Base-by-base conservation (phyloP, 1,140 invertebrate species). In the Doryteuthis pealeii region DNA sequence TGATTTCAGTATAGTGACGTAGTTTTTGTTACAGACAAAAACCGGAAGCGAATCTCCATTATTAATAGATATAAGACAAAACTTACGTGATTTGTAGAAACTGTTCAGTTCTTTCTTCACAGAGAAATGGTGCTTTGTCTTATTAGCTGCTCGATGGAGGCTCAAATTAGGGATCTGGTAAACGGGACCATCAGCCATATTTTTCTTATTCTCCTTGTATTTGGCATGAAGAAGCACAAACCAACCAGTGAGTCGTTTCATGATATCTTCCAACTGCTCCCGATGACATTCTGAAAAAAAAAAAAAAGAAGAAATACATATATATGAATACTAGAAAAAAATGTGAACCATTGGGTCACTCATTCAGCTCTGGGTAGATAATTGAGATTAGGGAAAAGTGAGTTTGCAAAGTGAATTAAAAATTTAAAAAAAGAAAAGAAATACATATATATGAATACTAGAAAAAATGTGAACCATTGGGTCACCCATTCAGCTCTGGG, bases 191-290 rank as follows among this genome's bases (percentile, higher is more conserved):
- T 68, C 10, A 22, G 26, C 54, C 26, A 28, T 62, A 6, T 62
- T 15, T 22, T 68, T 68, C n/a, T 71, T 62, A 32, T 68, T 69
- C 14, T 75, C 74, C 40, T 43, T 70, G 35, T 14, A 40, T 15
- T 74, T 71, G n/a, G 73, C 77, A 73, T 76, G 77, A 32, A 80
- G 69, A 49, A 80, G 70, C 12, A 71, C 75, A 67, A 78, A 78
- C 74, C 75, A 78, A 45, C 75, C 76, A 32, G 75, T 74, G 26
- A 78, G 15, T 8, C 73, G 65, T 30, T 66, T 71, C 43, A 71
- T 72, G 73, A 74, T 74, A 45, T 74, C 70, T 35, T 71, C 43
- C 43, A 77, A 73, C 35, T 76, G 76, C 10, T 43, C 70, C 14
- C 40, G 65, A 6, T 68, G 15, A 22, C 66, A 68, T 32, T 32